Evolutionary conservation across 1,140 invertebrate species (phyloP), one percentile per base, ranked within the genome.

Genomic region (Heliconius eleuchia): DNA sequence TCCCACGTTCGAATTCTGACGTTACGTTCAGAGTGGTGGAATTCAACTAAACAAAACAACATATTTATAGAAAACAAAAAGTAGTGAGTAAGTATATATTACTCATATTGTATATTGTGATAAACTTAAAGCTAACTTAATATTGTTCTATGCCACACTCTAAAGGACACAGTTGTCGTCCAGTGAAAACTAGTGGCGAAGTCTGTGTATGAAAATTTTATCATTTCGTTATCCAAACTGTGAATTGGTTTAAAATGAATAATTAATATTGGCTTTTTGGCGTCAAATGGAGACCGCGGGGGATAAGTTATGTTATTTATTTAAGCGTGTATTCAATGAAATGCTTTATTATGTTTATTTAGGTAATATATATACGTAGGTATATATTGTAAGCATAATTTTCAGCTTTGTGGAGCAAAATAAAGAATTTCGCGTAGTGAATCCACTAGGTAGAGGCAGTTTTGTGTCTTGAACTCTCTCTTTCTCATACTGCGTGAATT

Each of bases 221-320:
- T 66, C 60, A 66, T 66, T 66, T 66, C 60, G 27, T 66, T 30
- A 66, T 66, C 9, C 60, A 66, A 66, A 66, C 60, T 66, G 27
- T 13, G 60, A 66, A 66, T 66, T 66, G 60, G 60, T 30, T 66
- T 66, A 66, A 66, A 66, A 66, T 66, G 60, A 66, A 66, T 66
- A 66, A 66, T 66, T 66, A 30, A 66, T 66, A 30, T 66, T 66
- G 60, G 60, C 60, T 30, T 66, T 66, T 66, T 27, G 60, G 23
- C 60, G 60, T 30, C 60, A 66, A 66, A 66, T 30, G 27, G 27
- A 66, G 23, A 66, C 27, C 27, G 60, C 27, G 60, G 60, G 27
- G 60, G 30, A 27, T 66, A 66, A 66, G 11, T 11, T 66, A 30
- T 66, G 60, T 66, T 66, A 66, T 66, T 66, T 66, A 66, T 66